Conservation (phyloP, 92 coral and sea anemone species). For the Porites cylindrica region DNA sequence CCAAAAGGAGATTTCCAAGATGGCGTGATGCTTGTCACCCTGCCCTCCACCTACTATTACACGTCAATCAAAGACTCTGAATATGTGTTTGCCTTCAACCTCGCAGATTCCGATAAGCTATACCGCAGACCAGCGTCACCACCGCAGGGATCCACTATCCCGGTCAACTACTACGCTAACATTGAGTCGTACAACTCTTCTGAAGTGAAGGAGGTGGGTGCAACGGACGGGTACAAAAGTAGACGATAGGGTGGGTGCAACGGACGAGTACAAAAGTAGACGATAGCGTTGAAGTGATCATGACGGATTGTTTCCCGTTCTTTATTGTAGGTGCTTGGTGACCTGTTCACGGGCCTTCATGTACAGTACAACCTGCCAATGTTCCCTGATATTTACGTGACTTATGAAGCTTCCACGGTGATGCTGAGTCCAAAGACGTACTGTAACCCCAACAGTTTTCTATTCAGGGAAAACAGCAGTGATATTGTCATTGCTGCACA, state of each 20-base stretch:
- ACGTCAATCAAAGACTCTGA: slow-evolving; percentile 94
- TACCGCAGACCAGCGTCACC: slow-evolving; percentile 90
- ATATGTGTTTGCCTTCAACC: slow-evolving; percentile 96
- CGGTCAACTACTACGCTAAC: slow-evolving; percentile 77
- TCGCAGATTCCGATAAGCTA: slow-evolving; percentile 91
- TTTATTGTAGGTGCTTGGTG: slow-evolving; percentile 79
- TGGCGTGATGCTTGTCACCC: slow-evolving; percentile 84
- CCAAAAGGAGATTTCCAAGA: slow-evolving; percentile 99
- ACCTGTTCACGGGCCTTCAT: slow-evolving; percentile 75
- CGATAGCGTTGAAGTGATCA: too few relatives aligned
- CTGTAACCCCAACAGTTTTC: slow-evolving; percentile 90
- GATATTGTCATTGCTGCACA: slow-evolving; percentile 86
- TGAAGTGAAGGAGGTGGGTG: slow-evolving; percentile 73
- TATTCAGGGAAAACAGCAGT: slow-evolving; percentile 85
- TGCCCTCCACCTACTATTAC: slow-evolving; percentile 94
- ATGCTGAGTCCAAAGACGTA: slow-evolving; percentile 91
- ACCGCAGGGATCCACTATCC: slow-evolving; percentile 53
- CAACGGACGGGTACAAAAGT: too few relatives aligned
- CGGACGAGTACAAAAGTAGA: too few relatives aligned
- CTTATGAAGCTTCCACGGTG: slow-evolving; percentile 80
- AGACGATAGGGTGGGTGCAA: slow-evolving; percentile 32
- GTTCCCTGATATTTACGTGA: slow-evolving; percentile 86
- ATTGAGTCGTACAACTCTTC: slow-evolving; percentile 86
- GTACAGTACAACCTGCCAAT: slow-evolving; percentile 78
- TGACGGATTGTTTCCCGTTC: background rate